Evolutionary conservation across 2,888 invertebrate genomes (phyloP).

Genomic region (Synanthedon tipuliformis): DNA sequence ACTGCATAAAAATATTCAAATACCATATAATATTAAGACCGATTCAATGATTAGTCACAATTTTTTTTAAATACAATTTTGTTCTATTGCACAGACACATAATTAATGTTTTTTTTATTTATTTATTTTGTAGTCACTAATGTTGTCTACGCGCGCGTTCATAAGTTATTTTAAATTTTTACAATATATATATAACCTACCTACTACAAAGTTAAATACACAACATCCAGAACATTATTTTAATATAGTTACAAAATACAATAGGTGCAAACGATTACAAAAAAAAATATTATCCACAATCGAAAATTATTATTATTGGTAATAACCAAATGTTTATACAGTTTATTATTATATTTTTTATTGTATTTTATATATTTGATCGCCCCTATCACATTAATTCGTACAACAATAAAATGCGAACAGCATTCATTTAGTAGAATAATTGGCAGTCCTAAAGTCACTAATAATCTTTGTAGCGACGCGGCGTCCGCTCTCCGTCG

Average conservation of each 20-base stretch:
- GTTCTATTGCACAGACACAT: slow-evolving; percentile 66
- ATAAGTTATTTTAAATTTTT: slow-evolving; percentile 53
- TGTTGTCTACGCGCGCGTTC: slow-evolving; percentile 55
- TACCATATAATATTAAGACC: slow-evolving; percentile 35
- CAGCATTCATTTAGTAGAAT: slow-evolving; percentile 43
- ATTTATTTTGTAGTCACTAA: slow-evolving; percentile 30
- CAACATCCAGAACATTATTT: slow-evolving; percentile 65
- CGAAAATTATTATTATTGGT: slow-evolving; percentile 32
- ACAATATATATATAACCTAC: slow-evolving; percentile 40
- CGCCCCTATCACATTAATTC: slow-evolving; percentile 54
- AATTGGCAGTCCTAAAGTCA: slow-evolving; percentile 59
- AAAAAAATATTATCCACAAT: slow-evolving; percentile 41
- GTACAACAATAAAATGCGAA: slow-evolving; percentile 50
- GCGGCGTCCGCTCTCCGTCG: slow-evolving; percentile 8
- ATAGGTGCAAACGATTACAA: slow-evolving; percentile 63
- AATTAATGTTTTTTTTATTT: slow-evolving; percentile 12
- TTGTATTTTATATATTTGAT: slow-evolving; percentile 23
- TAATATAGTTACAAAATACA: slow-evolving; percentile 62
- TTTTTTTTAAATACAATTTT: slow-evolving; percentile 28
- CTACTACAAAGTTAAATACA: slow-evolving; percentile 62
- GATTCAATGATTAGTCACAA: slow-evolving; percentile 31
- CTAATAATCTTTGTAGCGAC: slow-evolving; percentile 28
- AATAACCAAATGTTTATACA: slow-evolving; percentile 43
- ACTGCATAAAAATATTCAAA: slow-evolving; percentile 35
- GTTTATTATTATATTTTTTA: slow-evolving; percentile 29